Percentiles rank a stretch among this genome's conserved stretches.
Evolutionary conservation across 2,888 invertebrate species (phyloP).

Genomic region (Agriopis aurantiaria): DNA sequence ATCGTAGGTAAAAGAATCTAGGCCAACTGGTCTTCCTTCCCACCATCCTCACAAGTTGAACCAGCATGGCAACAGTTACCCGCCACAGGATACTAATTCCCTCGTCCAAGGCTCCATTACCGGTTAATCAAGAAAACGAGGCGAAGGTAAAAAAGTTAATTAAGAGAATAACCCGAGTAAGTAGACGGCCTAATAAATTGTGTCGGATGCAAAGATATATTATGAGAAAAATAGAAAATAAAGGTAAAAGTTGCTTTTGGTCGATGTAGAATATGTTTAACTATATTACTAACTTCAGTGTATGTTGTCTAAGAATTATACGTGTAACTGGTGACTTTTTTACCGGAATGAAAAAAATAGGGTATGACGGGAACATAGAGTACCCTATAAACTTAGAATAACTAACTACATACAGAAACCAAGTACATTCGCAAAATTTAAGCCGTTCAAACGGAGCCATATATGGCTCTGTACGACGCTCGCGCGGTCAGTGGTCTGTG

Average conservation of each 20-base stretch:
- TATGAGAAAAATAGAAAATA: conserved; percentile 10
- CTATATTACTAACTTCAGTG: too few relatives aligned
- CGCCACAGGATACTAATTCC: conserved; percentile 7
- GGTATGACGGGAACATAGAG: too few relatives aligned
- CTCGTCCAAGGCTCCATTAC: conserved; percentile 33
- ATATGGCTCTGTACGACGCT: too few relatives aligned
- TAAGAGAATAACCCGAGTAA: conserved; percentile 34
- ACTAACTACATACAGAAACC: too few relatives aligned
- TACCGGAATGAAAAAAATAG: neutral
- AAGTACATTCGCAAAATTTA: too few relatives aligned
- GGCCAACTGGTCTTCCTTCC: neutral
- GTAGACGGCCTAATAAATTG: conserved; percentile 28
- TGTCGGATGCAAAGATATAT: conserved; percentile 25
- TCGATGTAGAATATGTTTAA: too few relatives aligned
- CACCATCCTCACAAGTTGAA: neutral
- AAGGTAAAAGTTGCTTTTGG: neutral
- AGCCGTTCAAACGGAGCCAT: too few relatives aligned
- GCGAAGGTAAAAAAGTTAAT: conserved; percentile 43
- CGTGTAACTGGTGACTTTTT: too few relatives aligned
- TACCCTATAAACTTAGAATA: too few relatives aligned
- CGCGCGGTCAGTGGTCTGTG: too few relatives aligned
- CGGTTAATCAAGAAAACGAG: conserved; percentile 41
- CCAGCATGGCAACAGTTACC: conserved; percentile 5
- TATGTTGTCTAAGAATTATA: too few relatives aligned
- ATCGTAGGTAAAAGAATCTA: neutral